phyloP scores from a whole-genome alignment of 1,140 invertebrate species.

The Paraescarpia echinospica region DNA sequence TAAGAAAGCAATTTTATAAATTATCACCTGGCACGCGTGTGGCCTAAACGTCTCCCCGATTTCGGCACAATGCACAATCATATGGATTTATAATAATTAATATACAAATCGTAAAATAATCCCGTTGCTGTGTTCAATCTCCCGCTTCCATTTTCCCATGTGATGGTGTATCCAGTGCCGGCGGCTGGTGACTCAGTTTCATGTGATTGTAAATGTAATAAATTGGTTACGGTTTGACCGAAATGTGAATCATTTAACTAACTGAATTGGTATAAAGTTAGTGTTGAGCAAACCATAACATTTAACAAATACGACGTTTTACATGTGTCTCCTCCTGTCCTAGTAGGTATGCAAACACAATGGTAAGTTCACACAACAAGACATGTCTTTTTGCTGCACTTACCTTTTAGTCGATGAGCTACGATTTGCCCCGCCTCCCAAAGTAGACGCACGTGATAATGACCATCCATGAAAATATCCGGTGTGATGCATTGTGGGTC shows the following conservation, averaged over 20 bases:
- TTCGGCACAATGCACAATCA: background rate
- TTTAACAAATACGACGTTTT: background rate
- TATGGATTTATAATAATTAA: background rate
- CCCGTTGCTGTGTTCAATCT: background rate
- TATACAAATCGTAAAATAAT: background rate
- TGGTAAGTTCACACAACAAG: background rate
- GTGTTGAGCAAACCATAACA: background rate
- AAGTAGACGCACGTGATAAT: background rate
- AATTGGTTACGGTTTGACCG: too few relatives aligned
- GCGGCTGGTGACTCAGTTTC: background rate
- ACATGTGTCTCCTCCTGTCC: background rate
- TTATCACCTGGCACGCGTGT: too few relatives aligned
- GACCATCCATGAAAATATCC: background rate
- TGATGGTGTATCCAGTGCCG: background rate
- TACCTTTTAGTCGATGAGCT: conserved; percentile 5
- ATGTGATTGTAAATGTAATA: background rate
- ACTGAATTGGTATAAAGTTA: too few relatives aligned
- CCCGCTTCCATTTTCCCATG: background rate
- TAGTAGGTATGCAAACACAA: background rate
- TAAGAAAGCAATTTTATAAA: too few relatives aligned
- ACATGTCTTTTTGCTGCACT: background rate
- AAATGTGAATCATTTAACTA: too few relatives aligned
- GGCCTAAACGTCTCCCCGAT: background rate
- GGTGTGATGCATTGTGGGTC: conserved; percentile 4
- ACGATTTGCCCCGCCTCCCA: background rate